Percentiles rank a stretch among this genome's conserved stretches.
These are phyloP conservation scores for Ochropleura plecta DNA, from an alignment of 2,888 invertebrate genomes.

Conservation along the genomic window DNA sequence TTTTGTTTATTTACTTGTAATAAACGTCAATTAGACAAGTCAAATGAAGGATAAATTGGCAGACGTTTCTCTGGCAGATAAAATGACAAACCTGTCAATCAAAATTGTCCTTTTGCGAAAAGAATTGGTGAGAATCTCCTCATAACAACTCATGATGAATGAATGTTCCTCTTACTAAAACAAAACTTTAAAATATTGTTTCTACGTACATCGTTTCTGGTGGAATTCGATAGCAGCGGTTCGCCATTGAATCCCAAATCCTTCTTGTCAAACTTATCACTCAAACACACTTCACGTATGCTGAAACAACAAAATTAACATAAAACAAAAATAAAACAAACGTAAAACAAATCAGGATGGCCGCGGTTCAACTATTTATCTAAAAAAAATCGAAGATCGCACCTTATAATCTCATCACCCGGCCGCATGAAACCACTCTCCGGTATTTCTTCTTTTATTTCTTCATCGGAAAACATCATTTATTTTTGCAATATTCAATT, in stretches of 20 bases:
- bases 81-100: slow-evolving; percentile 41
- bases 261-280: slow-evolving; percentile 85
- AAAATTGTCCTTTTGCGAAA: slow-evolving; percentile 8
- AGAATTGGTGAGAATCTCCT: slow-evolving; percentile 8
- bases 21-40: slow-evolving; percentile 26
- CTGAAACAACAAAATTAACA: slow-evolving; percentile 77
- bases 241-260: slow-evolving; percentile 79
- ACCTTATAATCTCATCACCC: slow-evolving; percentile 88
- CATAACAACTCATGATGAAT: not conserved
- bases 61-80: slow-evolving; percentile 27
- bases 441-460: slow-evolving; percentile 86
- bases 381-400: slow-evolving; percentile 68
- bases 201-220: slow-evolving; percentile 80
- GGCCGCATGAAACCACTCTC: slow-evolving; percentile 84
- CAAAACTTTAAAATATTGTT: slow-evolving; percentile 6
- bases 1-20: slow-evolving; percentile 25
- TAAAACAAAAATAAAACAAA: slow-evolving; percentile 68
- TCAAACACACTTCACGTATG: slow-evolving; percentile 84
- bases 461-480: slow-evolving; percentile 89
- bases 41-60: slow-evolving; percentile 9
- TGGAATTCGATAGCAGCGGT: slow-evolving; percentile 76
- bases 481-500: slow-evolving; percentile 88
- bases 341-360: slow-evolving; percentile 76
- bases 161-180: not conserved
- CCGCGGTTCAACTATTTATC: slow-evolving; percentile 71